Conservation (phyloP, 2,888 invertebrate genomes). For the Cephonodes hylas region DNA sequence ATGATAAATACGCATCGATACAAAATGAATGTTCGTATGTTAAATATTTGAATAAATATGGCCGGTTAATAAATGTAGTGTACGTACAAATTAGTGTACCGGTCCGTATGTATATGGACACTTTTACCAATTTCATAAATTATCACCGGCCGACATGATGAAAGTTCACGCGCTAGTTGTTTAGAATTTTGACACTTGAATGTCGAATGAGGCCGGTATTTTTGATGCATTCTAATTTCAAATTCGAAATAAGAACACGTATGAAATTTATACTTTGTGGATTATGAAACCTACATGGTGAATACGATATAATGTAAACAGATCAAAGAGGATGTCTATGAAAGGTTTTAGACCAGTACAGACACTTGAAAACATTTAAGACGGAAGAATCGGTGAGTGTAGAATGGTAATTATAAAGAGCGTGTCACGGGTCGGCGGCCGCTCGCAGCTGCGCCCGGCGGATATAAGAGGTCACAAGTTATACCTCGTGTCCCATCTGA, state of each 20-base stretch:
- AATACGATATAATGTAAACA: not conserved
- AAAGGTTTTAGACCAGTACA: not conserved
- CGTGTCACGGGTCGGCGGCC: conserved; percentile 49
- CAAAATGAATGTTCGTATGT: conserved; percentile 2
- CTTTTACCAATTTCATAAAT: conserved; percentile 9
- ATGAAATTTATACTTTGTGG: not conserved
- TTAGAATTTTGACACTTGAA: conserved; percentile 7
- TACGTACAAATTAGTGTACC: conserved; percentile 8
- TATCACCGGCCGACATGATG: conserved; percentile 1
- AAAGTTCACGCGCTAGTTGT: conserved; percentile 1
- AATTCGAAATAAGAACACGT: not conserved
- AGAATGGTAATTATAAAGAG: conserved; percentile 62
- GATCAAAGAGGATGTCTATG: not conserved
- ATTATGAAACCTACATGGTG: not conserved
- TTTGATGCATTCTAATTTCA: not conserved
- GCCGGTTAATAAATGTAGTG: not conserved
- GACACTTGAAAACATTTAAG: conserved; percentile 23
- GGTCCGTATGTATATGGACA: conserved; percentile 7
- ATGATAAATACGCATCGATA: not conserved
- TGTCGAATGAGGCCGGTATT: not conserved
- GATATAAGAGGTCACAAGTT: conserved; percentile 69
- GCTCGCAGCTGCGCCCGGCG: conserved; percentile 65
- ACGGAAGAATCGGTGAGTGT: conserved; percentile 42
- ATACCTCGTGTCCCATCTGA: conserved; percentile 66
- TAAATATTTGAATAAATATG: conserved; percentile 5